These are phyloP conservation scores for Cheumatopsyche charites DNA, from an alignment of 1,140 invertebrate genomes.

Conservation along the genomic window DNA sequence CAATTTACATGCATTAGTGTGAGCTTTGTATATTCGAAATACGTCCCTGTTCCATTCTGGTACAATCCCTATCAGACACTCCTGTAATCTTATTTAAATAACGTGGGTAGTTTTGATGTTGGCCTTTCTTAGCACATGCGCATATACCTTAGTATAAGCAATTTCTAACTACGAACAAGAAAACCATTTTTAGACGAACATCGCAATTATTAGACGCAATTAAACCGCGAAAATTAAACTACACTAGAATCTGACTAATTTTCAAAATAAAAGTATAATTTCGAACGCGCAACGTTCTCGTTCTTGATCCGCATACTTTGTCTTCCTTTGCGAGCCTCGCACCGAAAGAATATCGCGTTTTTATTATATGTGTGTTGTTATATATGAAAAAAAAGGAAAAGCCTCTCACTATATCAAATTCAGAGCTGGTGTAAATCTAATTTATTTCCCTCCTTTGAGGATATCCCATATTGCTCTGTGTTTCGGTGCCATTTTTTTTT, in stretches of 20 bases:
- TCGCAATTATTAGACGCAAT: not conserved
- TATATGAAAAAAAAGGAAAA: conserved; percentile 33
- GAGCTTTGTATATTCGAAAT: not conserved
- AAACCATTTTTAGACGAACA: no score
- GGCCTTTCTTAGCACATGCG: conserved; percentile 12
- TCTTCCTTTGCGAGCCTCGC: conserved; percentile 29
- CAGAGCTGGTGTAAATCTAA: conserved; percentile 48
- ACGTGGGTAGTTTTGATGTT: conserved; percentile 20
- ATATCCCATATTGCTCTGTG: conserved; percentile 43
- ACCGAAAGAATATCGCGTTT: conserved; percentile 23
- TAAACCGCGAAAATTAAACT: not conserved
- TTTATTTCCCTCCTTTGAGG: conserved; percentile 47
- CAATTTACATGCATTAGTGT: no score
- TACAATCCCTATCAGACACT: conserved; percentile 25
- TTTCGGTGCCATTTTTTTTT: conserved; percentile 46
- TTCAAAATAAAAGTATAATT: not conserved
- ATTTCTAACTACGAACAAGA: no score
- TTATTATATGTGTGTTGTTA: not conserved
- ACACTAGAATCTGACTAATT: not conserved
- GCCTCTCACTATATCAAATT: conserved; percentile 47
- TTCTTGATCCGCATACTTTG: conserved; percentile 29
- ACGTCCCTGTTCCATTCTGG: not conserved
- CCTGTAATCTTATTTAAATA: conserved; percentile 27
- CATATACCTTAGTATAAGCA: not conserved
- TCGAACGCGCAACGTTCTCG: conserved; percentile 4